These are phyloP conservation scores for Ceratina japonica DNA, from an alignment of 1,140 invertebrate genomes.

Conservation along the genomic window DNA sequence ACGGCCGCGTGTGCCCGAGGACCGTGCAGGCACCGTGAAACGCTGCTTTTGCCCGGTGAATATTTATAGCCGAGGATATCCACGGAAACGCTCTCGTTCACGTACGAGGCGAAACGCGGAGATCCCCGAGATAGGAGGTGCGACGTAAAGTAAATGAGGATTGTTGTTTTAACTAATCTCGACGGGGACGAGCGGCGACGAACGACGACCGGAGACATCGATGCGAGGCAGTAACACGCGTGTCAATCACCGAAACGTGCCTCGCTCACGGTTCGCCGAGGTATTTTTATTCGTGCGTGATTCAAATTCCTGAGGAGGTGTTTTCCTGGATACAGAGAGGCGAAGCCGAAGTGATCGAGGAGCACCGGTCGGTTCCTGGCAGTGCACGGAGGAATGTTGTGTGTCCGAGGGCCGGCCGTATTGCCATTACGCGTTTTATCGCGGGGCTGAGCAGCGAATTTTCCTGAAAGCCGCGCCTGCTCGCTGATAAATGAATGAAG, in stretches of 20 bases:
- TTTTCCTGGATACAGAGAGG: neutral
- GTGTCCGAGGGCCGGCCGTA: neutral
- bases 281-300: constrained; percentile 36
- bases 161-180: neutral
- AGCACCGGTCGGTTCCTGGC: neutral
- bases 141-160: too few species aligned
- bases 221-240: neutral
- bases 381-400: neutral
- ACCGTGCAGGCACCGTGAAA: constrained; percentile 1
- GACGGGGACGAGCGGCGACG: neutral
- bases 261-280: neutral
- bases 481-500: constrained; percentile 42
- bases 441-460: constrained; percentile 4
- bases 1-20: constrained; percentile 7
- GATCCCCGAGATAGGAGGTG: too few species aligned
- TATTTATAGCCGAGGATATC: neutral
- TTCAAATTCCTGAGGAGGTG: neutral
- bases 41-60: neutral
- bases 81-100: neutral
- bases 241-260: constrained; percentile 30
- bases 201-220: neutral
- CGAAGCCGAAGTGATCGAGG: neutral
- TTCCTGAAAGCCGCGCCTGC: constrained; percentile 7
- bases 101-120: too few species aligned
- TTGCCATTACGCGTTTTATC: neutral